A percentile compares a stretch with the other conserved stretches of the same genome.
phyloP scores from a whole-genome alignment of 2,888 invertebrate genomes.

The Catocala nupta region DNA sequence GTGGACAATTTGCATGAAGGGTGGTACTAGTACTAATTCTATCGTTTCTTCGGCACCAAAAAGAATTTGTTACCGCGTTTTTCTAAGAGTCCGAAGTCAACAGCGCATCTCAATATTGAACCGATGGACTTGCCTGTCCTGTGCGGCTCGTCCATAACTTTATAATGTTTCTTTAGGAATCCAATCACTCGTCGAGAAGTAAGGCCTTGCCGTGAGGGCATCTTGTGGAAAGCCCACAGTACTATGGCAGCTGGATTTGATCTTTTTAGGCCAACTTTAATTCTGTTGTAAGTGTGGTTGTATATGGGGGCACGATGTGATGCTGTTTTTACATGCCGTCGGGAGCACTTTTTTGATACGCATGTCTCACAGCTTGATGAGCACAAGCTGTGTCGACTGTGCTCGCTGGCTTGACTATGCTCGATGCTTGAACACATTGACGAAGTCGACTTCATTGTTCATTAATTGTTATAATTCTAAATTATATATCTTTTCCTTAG shows the following conservation, averaged over 20 bases:
- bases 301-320: too few relatives aligned
- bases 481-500: too few relatives aligned
- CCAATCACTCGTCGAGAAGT: constrained; percentile 68
- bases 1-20: neutral
- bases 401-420: too few relatives aligned
- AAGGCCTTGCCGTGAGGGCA: constrained; percentile 62
- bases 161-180: constrained; percentile 67
- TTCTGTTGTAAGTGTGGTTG: constrained; percentile 42
- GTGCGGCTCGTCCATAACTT: constrained; percentile 52
- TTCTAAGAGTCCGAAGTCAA: constrained; percentile 69
- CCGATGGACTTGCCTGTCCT: constrained; percentile 65
- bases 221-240: constrained; percentile 71
- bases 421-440: too few relatives aligned
- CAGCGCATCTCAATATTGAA: constrained; percentile 64
- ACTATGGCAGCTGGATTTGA: constrained; percentile 70
- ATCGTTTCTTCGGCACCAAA: constrained; percentile 39
- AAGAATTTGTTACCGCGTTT: constrained; percentile 64
- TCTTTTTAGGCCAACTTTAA: constrained; percentile 57
- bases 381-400: too few relatives aligned
- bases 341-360: too few relatives aligned
- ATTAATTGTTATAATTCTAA: too few relatives aligned
- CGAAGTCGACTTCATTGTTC: too few relatives aligned
- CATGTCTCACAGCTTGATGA: too few relatives aligned
- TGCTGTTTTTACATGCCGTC: too few relatives aligned
- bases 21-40: neutral